Conservation (phyloP, 2,888 invertebrate species). For the Thumatha senex region DNA sequence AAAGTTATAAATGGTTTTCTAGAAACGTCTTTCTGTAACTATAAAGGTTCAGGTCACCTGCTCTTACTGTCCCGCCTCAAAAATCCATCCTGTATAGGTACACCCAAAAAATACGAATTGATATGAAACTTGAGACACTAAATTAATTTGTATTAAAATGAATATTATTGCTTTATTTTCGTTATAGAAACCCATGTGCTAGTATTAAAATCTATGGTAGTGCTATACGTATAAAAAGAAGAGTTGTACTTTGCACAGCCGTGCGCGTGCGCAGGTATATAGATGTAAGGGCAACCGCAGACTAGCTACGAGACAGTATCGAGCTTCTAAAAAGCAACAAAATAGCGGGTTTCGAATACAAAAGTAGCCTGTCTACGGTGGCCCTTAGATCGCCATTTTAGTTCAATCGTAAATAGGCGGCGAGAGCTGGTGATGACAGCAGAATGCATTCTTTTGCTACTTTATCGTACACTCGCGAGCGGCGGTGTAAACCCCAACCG, state of each 20-base stretch:
- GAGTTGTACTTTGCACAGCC: slow-evolving; percentile 1
- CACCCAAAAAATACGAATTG: slow-evolving; percentile 22
- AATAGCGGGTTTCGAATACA: too few species aligned
- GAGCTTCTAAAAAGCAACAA: too few species aligned
- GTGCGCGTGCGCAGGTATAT: neutral
- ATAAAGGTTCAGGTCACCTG: too few species aligned
- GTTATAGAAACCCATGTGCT: slow-evolving; percentile 31
- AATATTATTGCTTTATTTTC: slow-evolving; percentile 54
- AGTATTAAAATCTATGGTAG: slow-evolving; percentile 30
- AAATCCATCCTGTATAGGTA: too few species aligned
- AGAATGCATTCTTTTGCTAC: neutral
- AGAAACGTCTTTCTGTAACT: too few species aligned
- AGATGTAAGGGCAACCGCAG: too few species aligned
- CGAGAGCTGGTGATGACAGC: neutral
- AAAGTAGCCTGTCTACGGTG: too few species aligned
- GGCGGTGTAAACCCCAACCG: neutral
- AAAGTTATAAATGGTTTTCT: too few species aligned
- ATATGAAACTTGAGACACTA: slow-evolving; percentile 25
- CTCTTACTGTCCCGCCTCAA: too few species aligned
- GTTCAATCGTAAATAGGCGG: neutral
- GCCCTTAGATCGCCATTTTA: neutral
- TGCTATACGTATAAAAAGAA: slow-evolving; percentile 17
- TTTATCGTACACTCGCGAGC: neutral
- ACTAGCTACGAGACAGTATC: too few species aligned
- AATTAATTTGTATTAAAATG: slow-evolving; percentile 41